Percentiles rank a stretch among this genome's conserved stretches.
These are phyloP conservation scores for Smutsia temminckii DNA, from an alignment of 2,797 vertebrate species.

Conservation along the genomic window DNA sequence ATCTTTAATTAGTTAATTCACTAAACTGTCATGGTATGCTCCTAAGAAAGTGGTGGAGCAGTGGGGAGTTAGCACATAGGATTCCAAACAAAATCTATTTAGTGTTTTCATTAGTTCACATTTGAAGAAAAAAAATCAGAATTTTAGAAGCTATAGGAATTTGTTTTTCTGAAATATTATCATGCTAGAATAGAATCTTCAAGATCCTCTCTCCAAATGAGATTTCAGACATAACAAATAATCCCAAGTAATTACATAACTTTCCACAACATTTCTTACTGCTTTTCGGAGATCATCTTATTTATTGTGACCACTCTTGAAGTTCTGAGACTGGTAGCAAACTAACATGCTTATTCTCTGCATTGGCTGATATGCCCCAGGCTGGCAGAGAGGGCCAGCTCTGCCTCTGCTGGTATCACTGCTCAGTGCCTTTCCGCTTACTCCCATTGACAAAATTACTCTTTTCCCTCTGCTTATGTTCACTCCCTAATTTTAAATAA, in stretches of 20 bases:
- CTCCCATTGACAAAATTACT: not conserved
- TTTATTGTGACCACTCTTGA: not conserved
- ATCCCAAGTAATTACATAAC: not conserved
- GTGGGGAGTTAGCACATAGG: not conserved
- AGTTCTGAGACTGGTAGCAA: not conserved
- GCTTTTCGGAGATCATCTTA: not conserved
- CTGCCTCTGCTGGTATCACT: not conserved
- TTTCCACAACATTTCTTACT: not conserved
- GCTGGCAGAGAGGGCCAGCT: accelerated
- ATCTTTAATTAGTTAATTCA: not conserved
- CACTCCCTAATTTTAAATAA: not conserved
- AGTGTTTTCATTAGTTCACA: not conserved
- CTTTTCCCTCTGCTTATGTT: not conserved
- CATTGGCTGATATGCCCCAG: accelerated
- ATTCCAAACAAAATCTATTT: not conserved
- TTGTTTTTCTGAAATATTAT: not conserved
- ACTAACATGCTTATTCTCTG: not conserved
- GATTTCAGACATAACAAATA: not conserved
- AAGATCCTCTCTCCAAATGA: not conserved
- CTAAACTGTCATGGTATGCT: not conserved
- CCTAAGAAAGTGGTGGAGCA: not conserved
- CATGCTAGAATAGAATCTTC: not conserved
- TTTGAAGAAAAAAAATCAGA: not conserved
- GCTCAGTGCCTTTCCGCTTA: not conserved
- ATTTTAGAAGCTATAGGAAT: not conserved